Evolutionary conservation across 2,113 vertebrate species (phyloP).

Genomic region (Geococcyx californianus): DNA sequence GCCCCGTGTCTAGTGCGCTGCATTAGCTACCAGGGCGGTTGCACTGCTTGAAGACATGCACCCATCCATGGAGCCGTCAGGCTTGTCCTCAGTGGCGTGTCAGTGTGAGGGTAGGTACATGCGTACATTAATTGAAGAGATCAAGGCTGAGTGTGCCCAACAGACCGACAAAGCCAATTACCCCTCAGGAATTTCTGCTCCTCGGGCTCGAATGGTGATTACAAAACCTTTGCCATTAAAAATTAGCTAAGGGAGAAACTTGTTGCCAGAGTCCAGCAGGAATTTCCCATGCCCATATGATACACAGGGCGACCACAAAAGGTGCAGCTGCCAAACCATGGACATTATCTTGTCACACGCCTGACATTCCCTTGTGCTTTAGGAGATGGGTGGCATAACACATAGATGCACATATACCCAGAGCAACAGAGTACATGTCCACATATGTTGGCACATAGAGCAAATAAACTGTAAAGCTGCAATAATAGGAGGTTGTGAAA

Average conservation of each 20-base stretch:
- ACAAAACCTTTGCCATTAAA: constrained; percentile 73
- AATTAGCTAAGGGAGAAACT: constrained; percentile 67
- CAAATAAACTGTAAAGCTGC: constrained; percentile 23
- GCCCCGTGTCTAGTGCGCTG: background rate
- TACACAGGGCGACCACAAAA: background rate
- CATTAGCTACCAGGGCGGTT: background rate
- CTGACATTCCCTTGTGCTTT: background rate
- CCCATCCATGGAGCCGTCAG: constrained; percentile 1
- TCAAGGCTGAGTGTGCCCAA: constrained; percentile 65
- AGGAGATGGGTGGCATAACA: background rate
- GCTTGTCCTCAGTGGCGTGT: background rate
- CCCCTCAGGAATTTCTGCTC: constrained; percentile 71
- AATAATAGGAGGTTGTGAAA: constrained; percentile 41
- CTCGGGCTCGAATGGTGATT: constrained; percentile 66
- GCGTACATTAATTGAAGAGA: constrained; percentile 68
- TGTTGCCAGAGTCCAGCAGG: constrained; percentile 1
- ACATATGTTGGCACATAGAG: background rate
- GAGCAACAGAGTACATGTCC: background rate
- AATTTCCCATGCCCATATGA: constrained; percentile 62
- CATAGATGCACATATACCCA: background rate
- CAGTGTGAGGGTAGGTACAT: constrained; percentile 42
- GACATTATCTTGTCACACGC: background rate
- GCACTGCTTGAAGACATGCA: constrained; percentile 1
- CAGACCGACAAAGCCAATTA: constrained; percentile 76
- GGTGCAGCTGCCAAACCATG: background rate